These are phyloP conservation scores for Phenganax marumi DNA, from an alignment of 92 coral and sea anemone genomes.

Conservation along the genomic window DNA sequence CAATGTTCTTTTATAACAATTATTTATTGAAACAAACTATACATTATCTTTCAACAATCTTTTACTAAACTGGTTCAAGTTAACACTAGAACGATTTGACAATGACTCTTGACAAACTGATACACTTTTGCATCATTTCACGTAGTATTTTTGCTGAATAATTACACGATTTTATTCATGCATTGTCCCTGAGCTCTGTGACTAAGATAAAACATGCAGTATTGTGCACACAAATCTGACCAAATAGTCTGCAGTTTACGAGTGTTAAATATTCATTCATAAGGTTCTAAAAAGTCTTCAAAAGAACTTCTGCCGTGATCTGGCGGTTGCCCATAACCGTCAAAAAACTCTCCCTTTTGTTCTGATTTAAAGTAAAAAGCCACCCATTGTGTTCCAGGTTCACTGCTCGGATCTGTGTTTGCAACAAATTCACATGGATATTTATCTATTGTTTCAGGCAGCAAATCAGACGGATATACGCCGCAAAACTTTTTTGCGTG, in stretches of 20 bases:
- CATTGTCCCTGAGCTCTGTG: too few species aligned
- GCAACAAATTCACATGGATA: conserved; percentile 9
- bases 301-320: conserved; percentile 25
- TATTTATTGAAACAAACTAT: too few species aligned
- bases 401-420: conserved; percentile 12
- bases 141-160: not conserved
- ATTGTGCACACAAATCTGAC: not conserved
- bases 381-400: conserved; percentile 43
- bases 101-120: not conserved
- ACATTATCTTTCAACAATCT: not conserved
- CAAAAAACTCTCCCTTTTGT: conserved; percentile 36
- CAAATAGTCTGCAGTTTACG: conserved; percentile 8
- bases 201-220: not conserved
- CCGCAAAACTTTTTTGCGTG: conserved; percentile 3
- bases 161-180: not conserved
- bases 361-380: conserved; percentile 36
- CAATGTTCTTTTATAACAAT: too few species aligned
- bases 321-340: conserved; percentile 42
- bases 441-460: not conserved
- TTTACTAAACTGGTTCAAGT: not conserved
- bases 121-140: not conserved
- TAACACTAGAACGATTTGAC: not conserved
- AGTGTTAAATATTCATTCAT: not conserved
- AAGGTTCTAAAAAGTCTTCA: conserved; percentile 23
- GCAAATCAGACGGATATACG: not conserved